A percentile compares a stretch with the other conserved stretches of the same genome.
Conservation (phyloP, 2,888 invertebrate species). For the Agonopterix arenella region DNA sequence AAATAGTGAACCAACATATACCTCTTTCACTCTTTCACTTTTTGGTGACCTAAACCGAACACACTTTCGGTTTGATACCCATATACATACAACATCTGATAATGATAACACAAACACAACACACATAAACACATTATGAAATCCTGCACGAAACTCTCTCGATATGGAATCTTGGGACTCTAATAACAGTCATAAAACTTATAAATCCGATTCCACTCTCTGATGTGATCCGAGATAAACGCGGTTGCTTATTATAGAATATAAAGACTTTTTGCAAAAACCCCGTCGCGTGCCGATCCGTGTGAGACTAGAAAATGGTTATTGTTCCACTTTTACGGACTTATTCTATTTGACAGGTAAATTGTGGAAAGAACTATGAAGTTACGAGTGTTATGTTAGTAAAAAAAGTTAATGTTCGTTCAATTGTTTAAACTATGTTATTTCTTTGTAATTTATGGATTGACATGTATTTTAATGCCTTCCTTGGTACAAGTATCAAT, state of each 20-base stretch:
- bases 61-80: too few species aligned
- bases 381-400: too few species aligned
- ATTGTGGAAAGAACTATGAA: neutral
- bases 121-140: neutral
- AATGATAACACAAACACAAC: too few species aligned
- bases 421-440: too few species aligned
- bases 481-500: too few species aligned
- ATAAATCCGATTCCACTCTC: neutral
- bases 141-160: neutral
- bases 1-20: too few species aligned
- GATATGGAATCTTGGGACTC: neutral
- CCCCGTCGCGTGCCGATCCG: conserved; percentile 24
- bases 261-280: neutral
- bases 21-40: too few species aligned
- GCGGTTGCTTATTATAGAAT: neutral
- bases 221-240: conserved; percentile 1
- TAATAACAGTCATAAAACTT: neutral
- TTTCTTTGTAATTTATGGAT: too few species aligned
- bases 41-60: too few species aligned
- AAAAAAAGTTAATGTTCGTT: too few species aligned
- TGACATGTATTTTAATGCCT: too few species aligned
- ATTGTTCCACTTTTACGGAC: conserved; percentile 18
- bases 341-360: neutral
- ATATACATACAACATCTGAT: too few species aligned
- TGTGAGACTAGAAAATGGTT: conserved; percentile 24